These are phyloP conservation scores for Nomada fucata DNA, from an alignment of 2,888 invertebrate genomes.

Conservation along the genomic window DNA sequence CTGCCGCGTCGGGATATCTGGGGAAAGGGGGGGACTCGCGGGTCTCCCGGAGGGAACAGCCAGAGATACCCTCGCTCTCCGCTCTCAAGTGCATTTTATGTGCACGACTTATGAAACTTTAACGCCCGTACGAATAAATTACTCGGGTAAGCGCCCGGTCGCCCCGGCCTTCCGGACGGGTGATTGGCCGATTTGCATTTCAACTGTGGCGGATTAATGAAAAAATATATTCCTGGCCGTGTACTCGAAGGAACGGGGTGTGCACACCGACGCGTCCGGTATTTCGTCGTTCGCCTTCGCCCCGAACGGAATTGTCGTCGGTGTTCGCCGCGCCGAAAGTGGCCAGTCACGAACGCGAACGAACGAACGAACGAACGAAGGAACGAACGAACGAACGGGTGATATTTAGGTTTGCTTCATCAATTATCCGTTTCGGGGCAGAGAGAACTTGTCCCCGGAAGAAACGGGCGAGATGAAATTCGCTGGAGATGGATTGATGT, in stretches of 20 bases:
- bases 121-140: slow-evolving; percentile 77
- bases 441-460: not conserved
- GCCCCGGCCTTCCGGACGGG: slow-evolving; percentile 64
- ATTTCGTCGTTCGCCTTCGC: too few species aligned
- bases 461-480: slow-evolving; percentile 19
- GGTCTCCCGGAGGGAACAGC: slow-evolving; percentile 26
- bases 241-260: slow-evolving; percentile 11
- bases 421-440: not conserved
- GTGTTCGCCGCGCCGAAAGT: too few species aligned
- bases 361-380: not conserved
- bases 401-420: slow-evolving; percentile 1
- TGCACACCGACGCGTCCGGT: not conserved
- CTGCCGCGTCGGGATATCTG: slow-evolving; percentile 75
- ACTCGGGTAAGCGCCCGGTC: slow-evolving; percentile 71
- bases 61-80: slow-evolving; percentile 68
- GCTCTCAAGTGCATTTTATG: slow-evolving; percentile 78
- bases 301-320: not conserved
- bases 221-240: slow-evolving; percentile 55
- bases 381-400: not conserved
- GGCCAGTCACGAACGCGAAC: not conserved
- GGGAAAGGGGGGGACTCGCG: not conserved
- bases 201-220: slow-evolving; percentile 60
- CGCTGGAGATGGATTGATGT: slow-evolving; percentile 46
- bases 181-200: slow-evolving; percentile 73
- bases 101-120: slow-evolving; percentile 82